phyloP scores from a whole-genome alignment of 2,113 vertebrate species.

The Pogonocichla stellata region DNA sequence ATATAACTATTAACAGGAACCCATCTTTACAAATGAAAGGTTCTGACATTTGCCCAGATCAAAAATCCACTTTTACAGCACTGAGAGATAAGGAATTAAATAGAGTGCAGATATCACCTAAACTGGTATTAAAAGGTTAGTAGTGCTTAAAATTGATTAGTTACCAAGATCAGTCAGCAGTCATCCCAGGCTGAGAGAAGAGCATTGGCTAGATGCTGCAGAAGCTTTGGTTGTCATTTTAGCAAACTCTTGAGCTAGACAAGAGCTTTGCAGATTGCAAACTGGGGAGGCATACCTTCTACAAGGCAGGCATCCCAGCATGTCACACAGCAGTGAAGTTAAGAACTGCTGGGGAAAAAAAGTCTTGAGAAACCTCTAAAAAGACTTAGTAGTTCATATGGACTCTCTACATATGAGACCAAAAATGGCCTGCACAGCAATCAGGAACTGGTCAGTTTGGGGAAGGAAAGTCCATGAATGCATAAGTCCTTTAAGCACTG shows the following conservation, averaged over 20 bases:
- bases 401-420: not conserved
- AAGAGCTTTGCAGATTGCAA: not conserved
- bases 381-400: not conserved
- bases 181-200: not conserved
- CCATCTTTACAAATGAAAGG: conserved; percentile 39
- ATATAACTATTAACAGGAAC: conserved; percentile 11
- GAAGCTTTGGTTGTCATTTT: not conserved
- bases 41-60: conserved; percentile 49
- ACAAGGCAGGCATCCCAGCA: not conserved
- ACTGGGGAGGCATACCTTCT: not conserved
- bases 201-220: not conserved
- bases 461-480: not conserved
- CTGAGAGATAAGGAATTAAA: conserved; percentile 52
- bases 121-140: conserved; percentile 60
- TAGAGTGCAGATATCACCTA: conserved; percentile 26
- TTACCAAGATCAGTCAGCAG: conserved; percentile 8
- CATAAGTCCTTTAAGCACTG: not conserved
- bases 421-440: not conserved
- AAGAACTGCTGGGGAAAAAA: not conserved
- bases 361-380: not conserved
- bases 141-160: conserved; percentile 56
- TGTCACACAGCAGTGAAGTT: not conserved
- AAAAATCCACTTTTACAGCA: conserved; percentile 53
- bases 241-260: not conserved
- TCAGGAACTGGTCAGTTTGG: not conserved